Percentiles rank a stretch among this genome's conserved stretches.
Conservation (phyloP, 1,140 invertebrate genomes). For the Neomicropteryx cornuta region DNA sequence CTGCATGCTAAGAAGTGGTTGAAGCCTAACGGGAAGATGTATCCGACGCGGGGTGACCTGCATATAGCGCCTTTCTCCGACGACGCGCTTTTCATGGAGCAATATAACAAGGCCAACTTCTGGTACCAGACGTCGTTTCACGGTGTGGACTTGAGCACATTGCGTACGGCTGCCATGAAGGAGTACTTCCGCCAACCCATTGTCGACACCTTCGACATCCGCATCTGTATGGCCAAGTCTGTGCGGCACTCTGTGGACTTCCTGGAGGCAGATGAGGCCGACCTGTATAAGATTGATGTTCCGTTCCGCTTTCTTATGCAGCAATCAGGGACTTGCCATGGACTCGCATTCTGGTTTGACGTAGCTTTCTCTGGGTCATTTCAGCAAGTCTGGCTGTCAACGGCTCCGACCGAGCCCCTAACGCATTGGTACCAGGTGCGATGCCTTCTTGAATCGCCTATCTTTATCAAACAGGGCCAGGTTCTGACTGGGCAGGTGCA, state of each 20-base stretch:
- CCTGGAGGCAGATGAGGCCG: constrained; percentile 81
- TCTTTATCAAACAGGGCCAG: constrained; percentile 93
- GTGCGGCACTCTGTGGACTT: constrained; percentile 95
- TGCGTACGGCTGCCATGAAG: constrained; percentile 81
- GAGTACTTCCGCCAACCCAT: constrained; percentile 99
- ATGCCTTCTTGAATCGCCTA: constrained; percentile 86
- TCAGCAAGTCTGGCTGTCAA: constrained; percentile 94
- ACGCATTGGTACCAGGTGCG: constrained; percentile 99
- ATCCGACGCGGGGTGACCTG: constrained; percentile 89
- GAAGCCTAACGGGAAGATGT: constrained; percentile 88
- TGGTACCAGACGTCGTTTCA: constrained; percentile 99
- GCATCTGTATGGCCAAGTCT: constrained; percentile 94
- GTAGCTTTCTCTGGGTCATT: constrained; percentile 92
- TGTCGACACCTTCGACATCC: constrained; percentile 97
- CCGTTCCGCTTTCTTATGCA: constrained; percentile 88
- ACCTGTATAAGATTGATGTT: constrained; percentile 93
- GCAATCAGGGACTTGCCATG: constrained; percentile 92
- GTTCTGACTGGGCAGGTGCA: constrained; percentile 77
- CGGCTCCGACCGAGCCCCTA: constrained; percentile 93
- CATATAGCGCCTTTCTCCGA: constrained; percentile 98
- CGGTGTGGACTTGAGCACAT: constrained; percentile 85
- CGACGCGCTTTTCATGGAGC: constrained; percentile 96
- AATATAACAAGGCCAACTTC: constrained; percentile 97
- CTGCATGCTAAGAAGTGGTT: constrained; percentile 98
- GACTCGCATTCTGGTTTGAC: constrained; percentile 99